Evolutionary conservation across 1,140 invertebrate species (phyloP), one percentile per base, ranked within the genome.

Genomic region (Goniozus legneri): DNA sequence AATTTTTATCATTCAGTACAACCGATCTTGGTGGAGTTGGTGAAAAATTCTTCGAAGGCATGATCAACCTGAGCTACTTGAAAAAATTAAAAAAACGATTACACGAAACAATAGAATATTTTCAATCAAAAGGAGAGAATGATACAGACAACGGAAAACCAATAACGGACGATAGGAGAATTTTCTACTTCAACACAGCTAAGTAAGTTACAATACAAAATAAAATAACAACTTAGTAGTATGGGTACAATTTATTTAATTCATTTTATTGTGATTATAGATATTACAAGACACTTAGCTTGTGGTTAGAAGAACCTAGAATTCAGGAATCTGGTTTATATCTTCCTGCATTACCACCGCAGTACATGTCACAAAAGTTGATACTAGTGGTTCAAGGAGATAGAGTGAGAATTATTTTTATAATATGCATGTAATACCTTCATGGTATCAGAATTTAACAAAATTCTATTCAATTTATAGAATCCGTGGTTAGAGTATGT

Each of bases 261-360:
- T n/a, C n/a, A n/a, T 50, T 37, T 34, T 37, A 14, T 44, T 27
- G 32, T 31, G 32, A 43, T 44, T 70, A 33, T 35, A 82, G 80
- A 42, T 69, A 86, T 30, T 84, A 83, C 61, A 79, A 79, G 64
- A 85, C 85, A 6, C 82, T 86, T 50, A 76, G 72, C 2, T 69
- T 91, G 2, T 92, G 89, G 89, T 67, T 92, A 36, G 88, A 91
- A 62, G 89, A 92, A 61, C 82, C 85, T 3, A 72, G 82, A 50
- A 72, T 92, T 3, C 85, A 87, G 60, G 84, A 87, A 60, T 71
- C 80, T 2, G 80, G 80, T 18, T 62, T 89, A 3, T 84, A 85
- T 67, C 67, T 89, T n/a, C 84, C 84, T 14, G 81, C 84, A 19
- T 70, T 92, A 27, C 88, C 89, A 10, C 80, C 82, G 0, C 85